Evolutionary conservation across 2,113 vertebrate species (phyloP).

Genomic region (Caranx melampygus): DNA sequence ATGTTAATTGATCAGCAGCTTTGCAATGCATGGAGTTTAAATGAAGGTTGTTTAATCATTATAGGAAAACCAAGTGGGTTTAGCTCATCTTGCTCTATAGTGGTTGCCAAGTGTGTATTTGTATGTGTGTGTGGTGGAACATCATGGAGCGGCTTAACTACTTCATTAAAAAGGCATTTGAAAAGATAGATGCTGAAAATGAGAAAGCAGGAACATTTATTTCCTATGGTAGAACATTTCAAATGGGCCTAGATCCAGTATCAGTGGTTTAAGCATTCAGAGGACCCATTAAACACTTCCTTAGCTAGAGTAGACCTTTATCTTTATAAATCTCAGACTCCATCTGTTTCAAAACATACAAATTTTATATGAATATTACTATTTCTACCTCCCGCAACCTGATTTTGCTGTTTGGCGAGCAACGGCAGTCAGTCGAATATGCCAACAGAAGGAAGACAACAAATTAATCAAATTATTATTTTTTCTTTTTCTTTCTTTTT

Average conservation of each 20-base stretch:
- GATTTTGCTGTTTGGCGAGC: constrained; percentile 1
- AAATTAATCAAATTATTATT: constrained; percentile 26
- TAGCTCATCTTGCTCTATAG: constrained; percentile 62
- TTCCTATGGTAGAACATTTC: constrained; percentile 61
- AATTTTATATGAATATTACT: constrained; percentile 15
- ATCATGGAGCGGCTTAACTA: constrained; percentile 71
- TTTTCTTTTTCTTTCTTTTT: neutral
- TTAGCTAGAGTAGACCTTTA: constrained; percentile 20
- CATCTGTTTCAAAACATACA: constrained; percentile 14
- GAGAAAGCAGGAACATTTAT: constrained; percentile 63
- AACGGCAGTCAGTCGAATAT: neutral
- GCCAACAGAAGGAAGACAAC: constrained; percentile 26
- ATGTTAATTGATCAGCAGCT: constrained; percentile 79
- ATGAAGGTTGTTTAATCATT: constrained; percentile 82
- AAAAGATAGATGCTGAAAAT: constrained; percentile 68
- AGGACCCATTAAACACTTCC: constrained; percentile 38
- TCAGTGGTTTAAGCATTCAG: constrained; percentile 29
- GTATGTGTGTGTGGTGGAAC: constrained; percentile 61
- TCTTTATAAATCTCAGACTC: neutral
- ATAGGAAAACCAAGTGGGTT: constrained; percentile 60
- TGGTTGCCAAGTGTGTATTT: constrained; percentile 72
- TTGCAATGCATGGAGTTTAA: constrained; percentile 74
- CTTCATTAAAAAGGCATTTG: constrained; percentile 82
- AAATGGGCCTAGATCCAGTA: constrained; percentile 58
- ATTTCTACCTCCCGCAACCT: constrained; percentile 1